A percentile compares a stretch with the other conserved stretches of the same genome.
phyloP scores from a whole-genome alignment of 2,113 vertebrate species.

The Todiramphus saurophagus region DNA sequence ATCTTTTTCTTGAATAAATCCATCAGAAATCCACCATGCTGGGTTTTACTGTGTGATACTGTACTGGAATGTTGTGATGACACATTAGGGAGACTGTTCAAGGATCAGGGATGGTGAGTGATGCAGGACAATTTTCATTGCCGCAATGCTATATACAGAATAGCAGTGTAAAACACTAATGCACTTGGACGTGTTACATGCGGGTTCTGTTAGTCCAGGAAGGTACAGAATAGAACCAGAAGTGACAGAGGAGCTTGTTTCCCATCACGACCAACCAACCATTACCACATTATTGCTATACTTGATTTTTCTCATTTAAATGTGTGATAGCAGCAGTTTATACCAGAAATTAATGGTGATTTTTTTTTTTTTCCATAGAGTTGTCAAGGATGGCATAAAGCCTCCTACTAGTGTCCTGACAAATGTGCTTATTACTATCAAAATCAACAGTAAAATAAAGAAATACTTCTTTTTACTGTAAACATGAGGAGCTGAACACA shows the following conservation, averaged over 20 bases:
- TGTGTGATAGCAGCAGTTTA: constrained; percentile 9
- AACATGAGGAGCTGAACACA: background rate
- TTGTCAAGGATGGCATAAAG: background rate
- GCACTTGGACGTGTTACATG: background rate
- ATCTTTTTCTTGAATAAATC: background rate
- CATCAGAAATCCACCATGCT: fast-evolving
- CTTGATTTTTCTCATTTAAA: constrained; percentile 34
- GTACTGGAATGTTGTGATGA: background rate
- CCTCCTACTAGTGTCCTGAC: background rate
- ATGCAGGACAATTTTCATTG: background rate
- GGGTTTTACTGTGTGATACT: background rate
- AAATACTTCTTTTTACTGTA: background rate
- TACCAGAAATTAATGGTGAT: background rate
- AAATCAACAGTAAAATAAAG: background rate
- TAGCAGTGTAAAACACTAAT: background rate
- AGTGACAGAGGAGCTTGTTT: constrained; percentile 13
- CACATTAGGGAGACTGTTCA: background rate
- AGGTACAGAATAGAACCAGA: background rate
- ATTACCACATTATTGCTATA: background rate
- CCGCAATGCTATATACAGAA: background rate
- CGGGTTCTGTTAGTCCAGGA: background rate
- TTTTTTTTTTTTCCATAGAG: background rate
- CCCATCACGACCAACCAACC: background rate
- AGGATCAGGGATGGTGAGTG: background rate
- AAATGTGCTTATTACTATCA: background rate